A percentile compares a stretch with the other conserved stretches of the same genome.
phyloP scores from a whole-genome alignment of 2,797 vertebrate genomes.

The Vespertilio murinus region DNA sequence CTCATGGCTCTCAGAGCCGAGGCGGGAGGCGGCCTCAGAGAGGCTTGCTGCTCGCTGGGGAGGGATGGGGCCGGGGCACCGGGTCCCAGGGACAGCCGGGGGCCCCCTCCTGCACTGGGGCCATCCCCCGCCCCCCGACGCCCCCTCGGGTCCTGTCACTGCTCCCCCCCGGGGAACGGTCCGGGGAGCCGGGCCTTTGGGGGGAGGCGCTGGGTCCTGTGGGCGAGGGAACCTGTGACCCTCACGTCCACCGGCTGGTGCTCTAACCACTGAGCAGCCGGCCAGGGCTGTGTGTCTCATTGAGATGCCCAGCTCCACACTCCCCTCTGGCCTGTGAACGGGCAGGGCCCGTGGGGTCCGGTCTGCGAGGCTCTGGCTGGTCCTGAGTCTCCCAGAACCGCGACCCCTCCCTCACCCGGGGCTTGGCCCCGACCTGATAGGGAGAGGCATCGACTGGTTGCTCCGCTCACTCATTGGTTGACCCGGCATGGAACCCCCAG shows the following conservation, averaged over 20 bases:
- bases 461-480: too few relatives aligned
- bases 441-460: too few relatives aligned
- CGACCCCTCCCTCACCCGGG: fast-evolving
- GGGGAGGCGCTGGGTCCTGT: too few relatives aligned
- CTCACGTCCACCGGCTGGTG: too few relatives aligned
- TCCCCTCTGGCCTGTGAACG: neutral
- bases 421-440: fast-evolving
- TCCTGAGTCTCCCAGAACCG: fast-evolving
- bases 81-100: neutral
- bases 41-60: neutral
- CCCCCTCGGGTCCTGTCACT: neutral
- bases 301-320: fast-evolving
- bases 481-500: neutral
- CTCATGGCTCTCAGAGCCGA: slow-evolving; percentile 24
- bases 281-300: neutral
- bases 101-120: neutral
- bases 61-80: neutral
- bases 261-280: neutral
- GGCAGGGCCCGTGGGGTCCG: neutral
- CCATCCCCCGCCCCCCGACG: neutral
- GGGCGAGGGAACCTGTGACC: neutral
- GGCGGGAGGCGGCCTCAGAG: neutral
- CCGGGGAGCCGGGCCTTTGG: too few relatives aligned
- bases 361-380: neutral
- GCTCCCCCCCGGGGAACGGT: neutral